phyloP scores from a whole-genome alignment of 2,113 vertebrate species.

The Eulemur macaco region DNA sequence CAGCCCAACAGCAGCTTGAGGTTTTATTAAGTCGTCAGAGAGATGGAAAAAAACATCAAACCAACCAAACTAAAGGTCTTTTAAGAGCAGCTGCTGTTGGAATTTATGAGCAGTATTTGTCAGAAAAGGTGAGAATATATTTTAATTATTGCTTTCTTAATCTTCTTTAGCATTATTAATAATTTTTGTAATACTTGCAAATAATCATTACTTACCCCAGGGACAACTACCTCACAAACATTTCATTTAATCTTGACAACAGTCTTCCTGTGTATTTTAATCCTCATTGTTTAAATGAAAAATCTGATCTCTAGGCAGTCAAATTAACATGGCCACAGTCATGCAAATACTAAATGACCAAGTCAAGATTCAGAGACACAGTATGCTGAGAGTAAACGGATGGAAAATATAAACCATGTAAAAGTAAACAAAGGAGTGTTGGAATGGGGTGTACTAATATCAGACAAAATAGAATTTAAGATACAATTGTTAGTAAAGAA shows the following conservation, averaged over 20 bases:
- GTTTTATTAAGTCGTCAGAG: constrained; percentile 91
- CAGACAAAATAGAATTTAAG: constrained; percentile 26
- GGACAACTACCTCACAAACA: background rate
- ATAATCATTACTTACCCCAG: background rate
- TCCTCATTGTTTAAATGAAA: background rate
- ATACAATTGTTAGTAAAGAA: background rate
- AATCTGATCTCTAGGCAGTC: constrained; percentile 32
- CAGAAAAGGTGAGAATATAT: constrained; percentile 88
- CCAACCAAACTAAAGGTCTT: constrained; percentile 94
- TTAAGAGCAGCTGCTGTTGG: constrained; percentile 95
- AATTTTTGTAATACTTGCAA: background rate
- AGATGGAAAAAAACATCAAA: constrained; percentile 94
- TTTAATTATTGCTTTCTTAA: background rate
- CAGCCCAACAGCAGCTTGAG: constrained; percentile 97
- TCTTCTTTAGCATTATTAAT: background rate
- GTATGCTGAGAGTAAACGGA: background rate
- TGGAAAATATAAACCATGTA: constrained; percentile 13
- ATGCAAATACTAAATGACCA: constrained; percentile 6
- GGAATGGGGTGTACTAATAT: background rate
- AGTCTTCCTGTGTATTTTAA: background rate
- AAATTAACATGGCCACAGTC: constrained; percentile 33
- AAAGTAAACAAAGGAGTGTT: background rate
- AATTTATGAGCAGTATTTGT: constrained; percentile 98
- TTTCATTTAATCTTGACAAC: background rate
- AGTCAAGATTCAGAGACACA: background rate